Evolutionary conservation across 2,113 vertebrate genomes (phyloP).

Genomic region (Indri indri): DNA sequence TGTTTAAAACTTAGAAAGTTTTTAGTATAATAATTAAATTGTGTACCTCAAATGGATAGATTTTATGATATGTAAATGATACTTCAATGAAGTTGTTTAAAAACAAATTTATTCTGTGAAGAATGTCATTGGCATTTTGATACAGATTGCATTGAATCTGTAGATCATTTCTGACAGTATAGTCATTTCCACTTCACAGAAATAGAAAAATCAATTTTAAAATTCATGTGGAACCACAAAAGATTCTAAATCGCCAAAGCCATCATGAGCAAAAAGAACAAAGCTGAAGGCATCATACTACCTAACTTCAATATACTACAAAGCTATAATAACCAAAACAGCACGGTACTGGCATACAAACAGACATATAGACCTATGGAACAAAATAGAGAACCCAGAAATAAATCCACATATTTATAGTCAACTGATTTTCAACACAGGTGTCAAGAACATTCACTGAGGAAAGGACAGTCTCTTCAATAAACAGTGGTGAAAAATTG

Average conservation of each 20-base stretch:
- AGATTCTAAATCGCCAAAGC: too few relatives aligned
- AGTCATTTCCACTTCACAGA: background rate
- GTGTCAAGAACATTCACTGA: background rate
- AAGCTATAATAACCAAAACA: background rate
- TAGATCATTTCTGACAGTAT: background rate
- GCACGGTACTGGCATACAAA: background rate
- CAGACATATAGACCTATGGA: background rate
- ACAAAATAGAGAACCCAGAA: background rate
- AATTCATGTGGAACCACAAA: too few relatives aligned
- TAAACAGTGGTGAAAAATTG: background rate
- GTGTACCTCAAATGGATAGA: background rate
- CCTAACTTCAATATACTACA: background rate
- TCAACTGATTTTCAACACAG: background rate
- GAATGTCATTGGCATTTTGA: background rate
- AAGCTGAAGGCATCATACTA: too few relatives aligned
- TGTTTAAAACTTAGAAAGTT: background rate
- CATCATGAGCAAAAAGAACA: too few relatives aligned
- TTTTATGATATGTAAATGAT: background rate
- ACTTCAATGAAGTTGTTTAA: background rate
- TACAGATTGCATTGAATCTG: background rate
- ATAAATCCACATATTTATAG: background rate
- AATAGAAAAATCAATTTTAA: background rate
- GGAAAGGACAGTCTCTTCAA: background rate
- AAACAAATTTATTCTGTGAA: background rate
- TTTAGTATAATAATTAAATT: background rate